Percentiles rank a stretch among this genome's conserved stretches.
Evolutionary conservation across 2,888 invertebrate genomes (phyloP).

Genomic region (Dendrolimus houi): DNA sequence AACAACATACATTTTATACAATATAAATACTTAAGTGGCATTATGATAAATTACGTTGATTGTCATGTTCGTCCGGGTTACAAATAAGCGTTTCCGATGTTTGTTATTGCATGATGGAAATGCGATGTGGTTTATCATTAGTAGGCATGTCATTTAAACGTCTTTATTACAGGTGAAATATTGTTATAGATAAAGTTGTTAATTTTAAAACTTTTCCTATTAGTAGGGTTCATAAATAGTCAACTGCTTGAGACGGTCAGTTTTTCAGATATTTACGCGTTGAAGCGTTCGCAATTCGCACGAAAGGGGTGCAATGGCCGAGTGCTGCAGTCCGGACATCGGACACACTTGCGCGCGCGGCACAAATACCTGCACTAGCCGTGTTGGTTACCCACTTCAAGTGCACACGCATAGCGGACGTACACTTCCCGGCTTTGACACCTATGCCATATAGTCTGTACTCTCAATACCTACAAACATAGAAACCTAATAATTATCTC

Average conservation of each 20-base stretch:
- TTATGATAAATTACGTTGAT: not conserved
- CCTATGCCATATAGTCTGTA: slow-evolving; percentile 8
- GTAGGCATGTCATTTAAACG: not conserved
- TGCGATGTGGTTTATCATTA: not conserved
- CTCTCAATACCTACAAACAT: slow-evolving; percentile 12
- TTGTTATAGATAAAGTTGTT: not conserved
- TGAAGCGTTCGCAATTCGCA: slow-evolving; percentile 41
- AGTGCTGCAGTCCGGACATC: slow-evolving; percentile 29
- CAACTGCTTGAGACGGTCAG: no score
- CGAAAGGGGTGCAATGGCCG: slow-evolving; percentile 73
- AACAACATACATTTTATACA: not conserved
- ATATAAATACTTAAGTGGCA: not conserved
- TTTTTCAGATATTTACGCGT: slow-evolving; percentile 26
- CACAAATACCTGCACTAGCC: slow-evolving; percentile 58
- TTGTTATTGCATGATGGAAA: not conserved
- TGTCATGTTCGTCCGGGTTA: not conserved
- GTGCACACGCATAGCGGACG: slow-evolving; percentile 42
- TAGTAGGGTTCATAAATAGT: no score
- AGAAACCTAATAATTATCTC: slow-evolving; percentile 16
- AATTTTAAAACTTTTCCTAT: no score
- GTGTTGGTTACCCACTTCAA: slow-evolving; percentile 47
- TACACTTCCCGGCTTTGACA: slow-evolving; percentile 43
- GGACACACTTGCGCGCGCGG: slow-evolving; percentile 52
- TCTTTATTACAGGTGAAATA: not conserved
- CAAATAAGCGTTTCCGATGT: not conserved